Percentiles rank a stretch among this genome's conserved stretches.
phyloP scores from a whole-genome alignment of 2,888 invertebrate genomes.

The Oxyteleia sp. region DNA sequence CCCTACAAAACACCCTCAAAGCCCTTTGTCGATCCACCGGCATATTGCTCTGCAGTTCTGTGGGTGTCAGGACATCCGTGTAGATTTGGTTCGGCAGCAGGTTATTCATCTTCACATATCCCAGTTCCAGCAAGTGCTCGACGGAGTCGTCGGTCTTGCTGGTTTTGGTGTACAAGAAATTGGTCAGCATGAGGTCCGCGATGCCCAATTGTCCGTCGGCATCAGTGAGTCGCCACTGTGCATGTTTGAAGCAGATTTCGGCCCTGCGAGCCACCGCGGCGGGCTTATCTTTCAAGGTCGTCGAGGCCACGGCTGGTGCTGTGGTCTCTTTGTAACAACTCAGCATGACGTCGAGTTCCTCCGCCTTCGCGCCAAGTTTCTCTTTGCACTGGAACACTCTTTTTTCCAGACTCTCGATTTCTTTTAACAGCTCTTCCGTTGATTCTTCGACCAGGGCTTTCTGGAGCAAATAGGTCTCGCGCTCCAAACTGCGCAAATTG shows the following conservation, averaged over 20 bases:
- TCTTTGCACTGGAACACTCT: constrained; percentile 96
- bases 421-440: constrained; percentile 90
- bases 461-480: constrained; percentile 95
- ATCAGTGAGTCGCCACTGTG: constrained; percentile 99
- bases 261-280: constrained; percentile 94
- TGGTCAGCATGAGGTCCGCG: constrained; percentile 97
- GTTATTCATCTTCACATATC: constrained; percentile 98
- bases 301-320: constrained; percentile 88
- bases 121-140: constrained; percentile 98
- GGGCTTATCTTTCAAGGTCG: constrained; percentile 91
- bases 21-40: constrained; percentile 96
- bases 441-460: constrained; percentile 92
- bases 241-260: constrained; percentile 99
- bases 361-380: constrained; percentile 94
- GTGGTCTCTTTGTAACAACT: constrained; percentile 96
- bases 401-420: constrained; percentile 92
- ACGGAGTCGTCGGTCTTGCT: constrained; percentile 99
- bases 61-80: constrained; percentile 94
- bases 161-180: constrained; percentile 98
- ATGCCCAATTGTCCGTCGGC: constrained; percentile 99
- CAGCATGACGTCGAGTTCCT: constrained; percentile 98
- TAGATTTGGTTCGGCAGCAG: constrained; percentile 97
- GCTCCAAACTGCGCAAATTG: constrained; percentile 94
- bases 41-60: constrained; percentile 93
- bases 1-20: constrained; percentile 97